Base-by-base conservation (phyloP, 1,140 invertebrate species). In the Platorchestia sp. region DNA sequence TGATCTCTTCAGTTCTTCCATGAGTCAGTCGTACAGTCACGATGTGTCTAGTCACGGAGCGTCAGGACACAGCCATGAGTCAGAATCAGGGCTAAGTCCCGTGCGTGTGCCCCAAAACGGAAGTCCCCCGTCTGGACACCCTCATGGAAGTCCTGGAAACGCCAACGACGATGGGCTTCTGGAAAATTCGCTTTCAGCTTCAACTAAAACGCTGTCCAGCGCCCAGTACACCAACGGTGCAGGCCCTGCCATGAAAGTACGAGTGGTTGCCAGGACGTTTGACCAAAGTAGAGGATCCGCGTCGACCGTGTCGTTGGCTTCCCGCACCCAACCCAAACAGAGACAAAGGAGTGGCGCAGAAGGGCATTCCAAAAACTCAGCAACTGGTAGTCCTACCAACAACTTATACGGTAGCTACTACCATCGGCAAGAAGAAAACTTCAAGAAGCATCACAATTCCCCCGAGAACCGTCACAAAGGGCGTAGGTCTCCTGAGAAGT, bases 1-100 rank as follows among this genome's bases (percentile, higher is more conserved):
- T 42, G 91, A 93, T 44, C 5, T 40, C 19, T 45, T 93, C 40
- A 44, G 22, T 10, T 44, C 91, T 16, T 45, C 45, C 22, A 93
- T 93, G 91, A 93, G 91, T 44, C 91, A 93, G 22, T 93, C 91
- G 6, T 93, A 93, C 45, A 27, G 91, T 47, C 41, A 89, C n/a
- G 86, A n/a, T 10, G 86, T n/a, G 16, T n/a, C 22, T n/a, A 27
- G 86, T 42, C 19, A 93, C 36, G 91, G 91, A 0, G 91, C 10
- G 6, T 36, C 7, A 16, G 91, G 44, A n/a, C 36, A 40, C 16
- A 10, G 5, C n/a, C 91, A 45, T 10, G 36, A 93, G 45, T 19
- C 41, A 10, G 91, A 93, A 19, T 19, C 41, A 93, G 44, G 19
- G 19, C 40, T 47, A 10, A 93, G 91, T 45, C 91, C 91, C 14